phyloP scores from a whole-genome alignment of 2,797 vertebrate genomes.

The Danio jaintianensis region DNA sequence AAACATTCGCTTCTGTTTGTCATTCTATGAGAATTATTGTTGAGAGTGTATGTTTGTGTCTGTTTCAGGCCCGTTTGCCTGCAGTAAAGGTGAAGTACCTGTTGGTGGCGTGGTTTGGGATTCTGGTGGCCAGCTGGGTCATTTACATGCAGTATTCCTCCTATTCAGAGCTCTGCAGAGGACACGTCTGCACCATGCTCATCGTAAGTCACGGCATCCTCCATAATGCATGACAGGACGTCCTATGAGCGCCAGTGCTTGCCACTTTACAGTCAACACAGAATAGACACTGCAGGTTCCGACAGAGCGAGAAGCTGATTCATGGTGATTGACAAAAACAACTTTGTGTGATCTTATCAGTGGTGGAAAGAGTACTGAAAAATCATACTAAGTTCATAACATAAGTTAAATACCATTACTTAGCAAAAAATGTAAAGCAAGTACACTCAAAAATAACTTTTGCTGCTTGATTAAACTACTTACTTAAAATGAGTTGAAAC shows the following conservation, averaged over 20 bases:
- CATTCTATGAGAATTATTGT: not conserved
- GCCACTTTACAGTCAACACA: not conserved
- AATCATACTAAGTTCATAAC: too few species aligned
- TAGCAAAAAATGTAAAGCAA: too few species aligned
- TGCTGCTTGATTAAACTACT: too few species aligned
- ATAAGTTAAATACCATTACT: too few species aligned
- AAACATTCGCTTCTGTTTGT: not conserved
- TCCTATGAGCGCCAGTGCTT: not conserved
- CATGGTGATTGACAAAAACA: constrained; percentile 13
- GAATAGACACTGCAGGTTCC: not conserved
- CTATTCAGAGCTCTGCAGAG: constrained; percentile 92
- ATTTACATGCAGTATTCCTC: constrained; percentile 94
- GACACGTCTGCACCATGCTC: constrained; percentile 89
- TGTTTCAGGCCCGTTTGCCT: constrained; percentile 85
- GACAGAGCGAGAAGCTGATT: not conserved
- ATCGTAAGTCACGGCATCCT: constrained; percentile 85
- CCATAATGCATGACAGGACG: not conserved
- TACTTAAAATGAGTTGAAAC: too few species aligned
- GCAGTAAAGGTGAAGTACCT: constrained; percentile 94
- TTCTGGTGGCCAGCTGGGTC: constrained; percentile 93
- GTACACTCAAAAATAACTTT: too few species aligned
- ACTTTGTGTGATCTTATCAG: not conserved
- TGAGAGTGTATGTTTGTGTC: not conserved
- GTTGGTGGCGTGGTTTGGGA: constrained; percentile 91
- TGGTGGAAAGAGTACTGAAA: too few species aligned